Conservation (phyloP, 2,888 invertebrate genomes). For the Eristalinus sepulchralis region DNA sequence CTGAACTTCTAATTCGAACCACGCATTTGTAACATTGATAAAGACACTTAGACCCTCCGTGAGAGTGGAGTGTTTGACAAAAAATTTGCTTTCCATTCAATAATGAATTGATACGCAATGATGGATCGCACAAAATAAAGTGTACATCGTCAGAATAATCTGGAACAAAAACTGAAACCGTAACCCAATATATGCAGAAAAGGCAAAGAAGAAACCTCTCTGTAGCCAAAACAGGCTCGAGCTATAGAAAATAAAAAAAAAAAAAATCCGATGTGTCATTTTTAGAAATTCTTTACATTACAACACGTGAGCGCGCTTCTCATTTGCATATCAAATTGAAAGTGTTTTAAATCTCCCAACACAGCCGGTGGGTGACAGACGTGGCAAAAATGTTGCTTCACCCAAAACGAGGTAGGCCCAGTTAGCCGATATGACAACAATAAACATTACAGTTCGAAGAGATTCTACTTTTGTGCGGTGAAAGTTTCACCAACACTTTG, state of each 20-base stretch:
- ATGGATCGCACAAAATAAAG: no score
- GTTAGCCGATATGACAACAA: neutral
- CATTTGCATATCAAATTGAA: slow-evolving; percentile 20
- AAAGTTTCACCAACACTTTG: neutral
- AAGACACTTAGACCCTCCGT: no score
- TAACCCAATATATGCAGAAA: no score
- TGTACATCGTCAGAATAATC: no score
- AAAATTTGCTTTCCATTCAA: no score
- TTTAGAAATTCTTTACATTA: slow-evolving; percentile 32
- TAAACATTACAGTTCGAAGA: neutral
- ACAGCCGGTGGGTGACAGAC: neutral
- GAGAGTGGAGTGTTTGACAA: no score
- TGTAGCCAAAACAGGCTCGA: neutral
- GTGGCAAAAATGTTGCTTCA: neutral
- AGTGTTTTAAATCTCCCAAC: neutral
- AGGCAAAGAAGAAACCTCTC: no score
- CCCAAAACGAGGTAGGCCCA: neutral
- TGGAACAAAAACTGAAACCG: no score
- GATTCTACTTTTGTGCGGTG: neutral
- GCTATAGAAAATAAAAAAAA: neutral
- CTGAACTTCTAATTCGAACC: no score
- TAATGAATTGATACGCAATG: no score
- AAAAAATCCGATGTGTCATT: neutral
- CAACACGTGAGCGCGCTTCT: slow-evolving; percentile 5
- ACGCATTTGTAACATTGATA: no score